Evolutionary conservation across 1,140 invertebrate genomes (phyloP).

Genomic region (Phocides pigmalion): DNA sequence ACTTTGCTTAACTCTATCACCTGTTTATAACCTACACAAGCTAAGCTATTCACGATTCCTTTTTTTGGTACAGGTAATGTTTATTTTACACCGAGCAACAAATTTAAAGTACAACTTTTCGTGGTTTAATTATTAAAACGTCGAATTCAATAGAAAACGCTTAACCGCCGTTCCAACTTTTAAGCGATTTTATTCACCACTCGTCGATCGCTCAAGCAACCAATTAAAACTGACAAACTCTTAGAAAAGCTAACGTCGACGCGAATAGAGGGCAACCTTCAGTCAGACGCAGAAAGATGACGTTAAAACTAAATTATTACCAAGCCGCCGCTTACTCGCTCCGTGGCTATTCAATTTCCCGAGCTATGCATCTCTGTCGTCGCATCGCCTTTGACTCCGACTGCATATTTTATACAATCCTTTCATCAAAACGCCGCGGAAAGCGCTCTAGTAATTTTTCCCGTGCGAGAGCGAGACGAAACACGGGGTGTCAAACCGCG

Average conservation of each 20-base stretch:
- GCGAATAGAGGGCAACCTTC: conserved; percentile 30
- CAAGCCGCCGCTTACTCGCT: conserved; percentile 59
- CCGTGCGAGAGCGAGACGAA: conserved; percentile 71
- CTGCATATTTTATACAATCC: conserved; percentile 81
- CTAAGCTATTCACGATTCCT: too few relatives aligned
- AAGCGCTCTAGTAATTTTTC: conserved; percentile 71
- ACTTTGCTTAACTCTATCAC: too few relatives aligned
- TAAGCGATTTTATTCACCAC: conserved; percentile 1
- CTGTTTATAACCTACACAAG: too few relatives aligned
- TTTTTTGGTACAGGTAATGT: too few relatives aligned
- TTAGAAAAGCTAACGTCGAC: conserved; percentile 30
- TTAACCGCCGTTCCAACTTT: background rate
- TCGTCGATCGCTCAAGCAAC: conserved; percentile 29
- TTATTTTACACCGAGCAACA: too few relatives aligned
- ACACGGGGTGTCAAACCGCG: conserved; percentile 81
- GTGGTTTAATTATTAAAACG: background rate
- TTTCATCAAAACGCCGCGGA: conserved; percentile 76
- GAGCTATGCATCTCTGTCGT: conserved; percentile 73
- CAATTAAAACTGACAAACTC: conserved; percentile 33
- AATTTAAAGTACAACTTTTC: too few relatives aligned
- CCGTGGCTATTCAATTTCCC: conserved; percentile 76
- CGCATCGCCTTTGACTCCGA: conserved; percentile 72
- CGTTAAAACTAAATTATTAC: conserved; percentile 74
- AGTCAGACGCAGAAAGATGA: conserved; percentile 46
- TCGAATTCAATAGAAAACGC: conserved; percentile 3